These are phyloP conservation scores for Agrochola circellaris DNA, from an alignment of 2,888 invertebrate species.

Conservation along the genomic window DNA sequence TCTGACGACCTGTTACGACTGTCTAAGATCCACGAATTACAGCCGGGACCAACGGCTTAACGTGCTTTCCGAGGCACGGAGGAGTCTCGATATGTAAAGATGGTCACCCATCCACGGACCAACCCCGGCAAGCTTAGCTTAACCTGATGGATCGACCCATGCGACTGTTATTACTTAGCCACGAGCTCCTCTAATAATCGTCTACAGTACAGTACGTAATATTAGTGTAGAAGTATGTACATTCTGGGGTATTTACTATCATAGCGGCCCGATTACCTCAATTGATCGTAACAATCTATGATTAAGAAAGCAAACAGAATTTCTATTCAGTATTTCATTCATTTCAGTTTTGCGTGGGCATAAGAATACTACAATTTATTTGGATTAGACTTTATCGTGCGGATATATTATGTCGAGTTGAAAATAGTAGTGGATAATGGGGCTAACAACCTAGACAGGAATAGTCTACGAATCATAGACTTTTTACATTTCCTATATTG, in stretches of 20 bases:
- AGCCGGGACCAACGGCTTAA: no score
- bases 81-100: no score
- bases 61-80: no score
- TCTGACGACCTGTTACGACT: no score
- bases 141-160: no score
- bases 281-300: slow-evolving; percentile 33
- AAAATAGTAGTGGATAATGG: slow-evolving; percentile 41
- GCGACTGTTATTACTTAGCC: no score
- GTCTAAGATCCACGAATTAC: no score
- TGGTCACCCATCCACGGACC: no score
- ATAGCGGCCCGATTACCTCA: slow-evolving; percentile 24
- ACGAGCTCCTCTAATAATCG: no score
- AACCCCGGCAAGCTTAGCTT: no score
- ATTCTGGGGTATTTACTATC: slow-evolving; percentile 1
- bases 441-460: slow-evolving; percentile 39
- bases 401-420: slow-evolving; percentile 32
- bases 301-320: slow-evolving; percentile 33
- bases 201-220: no score
- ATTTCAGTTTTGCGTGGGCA: slow-evolving; percentile 53
- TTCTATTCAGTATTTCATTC: slow-evolving; percentile 55
- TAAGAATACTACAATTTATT: slow-evolving; percentile 54
- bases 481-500: slow-evolving; percentile 7
- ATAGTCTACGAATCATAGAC: slow-evolving; percentile 17
- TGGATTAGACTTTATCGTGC: slow-evolving; percentile 33
- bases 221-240: background rate